phyloP scores from a whole-genome alignment of 2,113 vertebrate species.

The Brachirus orientalis region DNA sequence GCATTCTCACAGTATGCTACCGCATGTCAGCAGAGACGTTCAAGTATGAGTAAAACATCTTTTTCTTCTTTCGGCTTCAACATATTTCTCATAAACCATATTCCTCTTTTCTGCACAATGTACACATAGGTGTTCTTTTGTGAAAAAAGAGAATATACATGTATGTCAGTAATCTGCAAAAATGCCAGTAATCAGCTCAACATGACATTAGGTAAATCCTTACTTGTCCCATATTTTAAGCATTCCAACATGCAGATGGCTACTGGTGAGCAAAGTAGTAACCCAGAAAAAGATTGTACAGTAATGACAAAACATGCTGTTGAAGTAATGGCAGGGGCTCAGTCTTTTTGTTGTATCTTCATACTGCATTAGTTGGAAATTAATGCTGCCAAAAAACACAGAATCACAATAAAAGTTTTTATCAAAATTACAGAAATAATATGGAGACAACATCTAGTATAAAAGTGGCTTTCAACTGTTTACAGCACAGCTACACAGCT shows the following conservation, averaged over 20 bases:
- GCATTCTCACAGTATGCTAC: constrained; percentile 39
- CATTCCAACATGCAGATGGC: constrained; percentile 32
- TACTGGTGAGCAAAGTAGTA: constrained; percentile 20
- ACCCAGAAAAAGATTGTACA: constrained; percentile 3
- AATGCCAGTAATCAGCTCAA: constrained; percentile 12
- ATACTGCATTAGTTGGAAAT: too few relatives aligned
- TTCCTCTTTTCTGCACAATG: not conserved
- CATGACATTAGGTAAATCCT: constrained; percentile 35
- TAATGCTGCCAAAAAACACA: too few relatives aligned
- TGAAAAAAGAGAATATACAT: not conserved
- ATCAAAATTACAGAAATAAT: too few relatives aligned
- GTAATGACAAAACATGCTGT: too few relatives aligned
- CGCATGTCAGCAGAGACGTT: constrained; percentile 28
- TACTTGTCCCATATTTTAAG: constrained; percentile 31
- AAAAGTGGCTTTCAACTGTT: too few relatives aligned
- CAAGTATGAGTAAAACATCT: constrained; percentile 6
- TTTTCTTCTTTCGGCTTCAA: constrained; percentile 1
- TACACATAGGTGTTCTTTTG: not conserved
- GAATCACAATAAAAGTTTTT: too few relatives aligned
- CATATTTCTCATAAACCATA: constrained; percentile 19
- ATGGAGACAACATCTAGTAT: too few relatives aligned
- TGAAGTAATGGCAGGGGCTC: too few relatives aligned
- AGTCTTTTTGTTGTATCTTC: too few relatives aligned
- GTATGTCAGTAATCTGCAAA: constrained; percentile 11
- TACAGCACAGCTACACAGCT: too few relatives aligned